Percentiles rank a stretch among this genome's conserved stretches.
Conservation (phyloP, 1,140 invertebrate genomes). For the Heterodera schachtii region DNA sequence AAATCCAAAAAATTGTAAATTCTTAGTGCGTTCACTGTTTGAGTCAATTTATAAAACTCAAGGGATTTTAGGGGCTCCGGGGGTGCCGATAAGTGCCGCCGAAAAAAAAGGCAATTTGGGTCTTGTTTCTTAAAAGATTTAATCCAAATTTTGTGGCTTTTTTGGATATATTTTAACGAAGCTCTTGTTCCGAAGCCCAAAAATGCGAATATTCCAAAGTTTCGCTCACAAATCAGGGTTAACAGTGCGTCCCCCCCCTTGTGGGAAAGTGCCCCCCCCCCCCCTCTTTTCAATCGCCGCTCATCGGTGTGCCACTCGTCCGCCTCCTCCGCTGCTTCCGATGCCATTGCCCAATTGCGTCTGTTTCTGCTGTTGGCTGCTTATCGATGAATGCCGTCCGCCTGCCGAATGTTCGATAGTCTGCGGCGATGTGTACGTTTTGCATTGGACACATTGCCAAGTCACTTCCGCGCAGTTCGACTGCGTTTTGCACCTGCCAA, state of each 20-base stretch:
- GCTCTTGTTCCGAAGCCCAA: no score
- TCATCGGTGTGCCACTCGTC: slow-evolving; percentile 12
- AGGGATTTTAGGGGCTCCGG: no score
- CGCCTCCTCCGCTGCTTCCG: not conserved
- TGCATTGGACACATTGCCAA: slow-evolving; percentile 62
- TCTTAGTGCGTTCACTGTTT: no score
- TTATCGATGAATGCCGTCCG: not conserved
- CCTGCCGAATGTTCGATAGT: not conserved
- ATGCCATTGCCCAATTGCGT: not conserved
- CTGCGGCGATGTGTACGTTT: slow-evolving; percentile 51
- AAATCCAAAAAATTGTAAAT: no score
- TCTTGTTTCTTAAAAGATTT: no score
- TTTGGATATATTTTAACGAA: no score
- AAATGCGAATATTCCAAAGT: no score
- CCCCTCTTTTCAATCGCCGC: not conserved
- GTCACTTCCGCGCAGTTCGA: slow-evolving; percentile 55
- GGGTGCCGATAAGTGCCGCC: no score
- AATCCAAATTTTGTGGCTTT: no score
- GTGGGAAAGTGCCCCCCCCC: not conserved
- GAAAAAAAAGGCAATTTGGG: no score
- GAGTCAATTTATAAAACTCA: no score
- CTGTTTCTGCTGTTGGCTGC: slow-evolving; percentile 21
- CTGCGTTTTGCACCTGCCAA: slow-evolving; percentile 52
- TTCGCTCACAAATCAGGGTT: no score
- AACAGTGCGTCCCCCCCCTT: not conserved